Evolutionary conservation across 30 jellyfish, hydroid and myxozoan genomes (phyloP).

Genomic region (Cassiopea xamachana): DNA sequence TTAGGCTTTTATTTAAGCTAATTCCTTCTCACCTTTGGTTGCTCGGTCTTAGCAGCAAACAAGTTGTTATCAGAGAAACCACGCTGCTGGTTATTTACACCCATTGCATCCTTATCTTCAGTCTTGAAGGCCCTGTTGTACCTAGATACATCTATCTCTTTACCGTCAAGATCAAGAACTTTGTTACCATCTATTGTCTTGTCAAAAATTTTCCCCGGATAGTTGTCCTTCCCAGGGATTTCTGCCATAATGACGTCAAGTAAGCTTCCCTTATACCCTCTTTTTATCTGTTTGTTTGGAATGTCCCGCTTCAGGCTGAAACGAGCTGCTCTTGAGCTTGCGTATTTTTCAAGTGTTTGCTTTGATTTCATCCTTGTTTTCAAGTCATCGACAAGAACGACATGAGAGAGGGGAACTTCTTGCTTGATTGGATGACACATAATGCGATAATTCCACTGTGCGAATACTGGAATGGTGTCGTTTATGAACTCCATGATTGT

Average conservation of each 20-base stretch:
- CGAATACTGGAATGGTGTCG: constrained; percentile 71
- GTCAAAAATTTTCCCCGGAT: constrained; percentile 52
- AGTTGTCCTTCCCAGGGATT: constrained; percentile 75
- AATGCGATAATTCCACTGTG: constrained; percentile 96
- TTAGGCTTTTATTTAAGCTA: too few species aligned
- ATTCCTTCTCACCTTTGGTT: constrained; percentile 44
- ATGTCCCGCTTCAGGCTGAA: constrained; percentile 38
- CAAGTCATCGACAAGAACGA: constrained; percentile 63
- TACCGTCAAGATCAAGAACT: constrained; percentile 31
- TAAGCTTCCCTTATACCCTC: constrained; percentile 9
- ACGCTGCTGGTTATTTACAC: constrained; percentile 29
- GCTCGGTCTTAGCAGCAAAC: constrained; percentile 79
- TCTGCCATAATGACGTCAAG: constrained; percentile 66
- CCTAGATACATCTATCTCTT: constrained; percentile 68
- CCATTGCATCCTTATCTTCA: constrained; percentile 83
- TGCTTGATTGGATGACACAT: constrained; percentile 78
- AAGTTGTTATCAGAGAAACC: constrained; percentile 74
- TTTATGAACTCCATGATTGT: constrained; percentile 68
- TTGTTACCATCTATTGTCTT: constrained; percentile 36
- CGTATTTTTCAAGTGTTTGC: constrained; percentile 17
- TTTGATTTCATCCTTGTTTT: constrained; percentile 52
- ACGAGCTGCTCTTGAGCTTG: constrained; percentile 81
- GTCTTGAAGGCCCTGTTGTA: constrained; percentile 72
- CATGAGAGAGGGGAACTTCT: constrained; percentile 66
- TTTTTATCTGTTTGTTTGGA: not conserved